Evolutionary conservation across 2,888 invertebrate genomes (phyloP).

Genomic region (Pyrgus malvae): DNA sequence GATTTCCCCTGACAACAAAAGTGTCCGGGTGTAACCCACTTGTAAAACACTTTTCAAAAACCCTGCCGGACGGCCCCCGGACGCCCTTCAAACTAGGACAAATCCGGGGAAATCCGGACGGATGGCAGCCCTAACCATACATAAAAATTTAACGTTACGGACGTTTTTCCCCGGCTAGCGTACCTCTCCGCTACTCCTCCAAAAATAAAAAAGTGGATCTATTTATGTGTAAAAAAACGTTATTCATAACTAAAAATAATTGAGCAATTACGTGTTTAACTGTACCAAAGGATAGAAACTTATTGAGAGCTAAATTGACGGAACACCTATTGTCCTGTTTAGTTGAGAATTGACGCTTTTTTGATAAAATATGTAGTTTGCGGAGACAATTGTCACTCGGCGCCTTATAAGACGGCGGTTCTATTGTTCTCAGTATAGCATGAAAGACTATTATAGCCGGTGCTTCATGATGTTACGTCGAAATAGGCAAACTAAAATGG

Average conservation of each 20-base stretch:
- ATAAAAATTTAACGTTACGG: too few relatives aligned
- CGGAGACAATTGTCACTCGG: constrained; percentile 19
- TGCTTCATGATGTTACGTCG: constrained; percentile 23
- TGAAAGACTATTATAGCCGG: constrained; percentile 25
- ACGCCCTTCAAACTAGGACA: too few relatives aligned
- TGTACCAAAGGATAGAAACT: background rate
- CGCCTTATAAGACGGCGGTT: constrained; percentile 21
- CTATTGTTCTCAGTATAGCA: constrained; percentile 24
- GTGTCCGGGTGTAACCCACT: too few relatives aligned
- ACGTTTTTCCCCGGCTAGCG: too few relatives aligned
- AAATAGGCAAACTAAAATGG: constrained; percentile 26
- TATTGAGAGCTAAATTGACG: constrained; percentile 25
- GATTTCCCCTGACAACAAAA: too few relatives aligned
- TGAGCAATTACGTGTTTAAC: constrained; percentile 4
- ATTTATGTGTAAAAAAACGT: background rate
- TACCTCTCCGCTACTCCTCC: too few relatives aligned
- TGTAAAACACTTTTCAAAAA: too few relatives aligned
- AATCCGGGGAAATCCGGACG: too few relatives aligned
- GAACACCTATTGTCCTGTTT: constrained; percentile 26
- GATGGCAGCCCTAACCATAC: too few relatives aligned
- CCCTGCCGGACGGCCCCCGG: too few relatives aligned
- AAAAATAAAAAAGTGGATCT: too few relatives aligned
- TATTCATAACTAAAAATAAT: constrained; percentile 13
- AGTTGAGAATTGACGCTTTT: constrained; percentile 26
- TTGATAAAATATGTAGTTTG: constrained; percentile 27